Conservation (phyloP, 2,113 vertebrate species). For the Esox niger region DNA sequence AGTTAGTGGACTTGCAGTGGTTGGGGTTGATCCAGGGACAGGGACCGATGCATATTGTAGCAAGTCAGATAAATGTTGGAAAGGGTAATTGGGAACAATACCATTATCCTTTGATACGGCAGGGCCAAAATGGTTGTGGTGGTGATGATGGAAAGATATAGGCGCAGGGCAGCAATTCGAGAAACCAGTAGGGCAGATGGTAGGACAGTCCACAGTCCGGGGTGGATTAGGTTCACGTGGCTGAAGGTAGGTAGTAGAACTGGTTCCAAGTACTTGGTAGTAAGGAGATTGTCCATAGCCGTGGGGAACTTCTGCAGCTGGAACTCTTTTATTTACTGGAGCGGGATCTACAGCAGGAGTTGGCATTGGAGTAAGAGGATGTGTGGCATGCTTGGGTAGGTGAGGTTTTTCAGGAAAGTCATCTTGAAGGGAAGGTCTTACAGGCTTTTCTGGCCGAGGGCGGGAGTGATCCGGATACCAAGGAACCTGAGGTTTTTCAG, state of each 20-base stretch:
- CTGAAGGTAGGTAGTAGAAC: not conserved
- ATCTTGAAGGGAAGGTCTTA: not conserved
- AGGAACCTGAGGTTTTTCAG: not conserved
- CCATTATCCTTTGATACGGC: not conserved
- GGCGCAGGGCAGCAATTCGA: constrained; percentile 56
- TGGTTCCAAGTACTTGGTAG: too few relatives aligned
- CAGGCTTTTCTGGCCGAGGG: not conserved
- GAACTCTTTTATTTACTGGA: too few relatives aligned
- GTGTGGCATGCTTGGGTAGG: not conserved
- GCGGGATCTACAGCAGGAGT: too few relatives aligned
- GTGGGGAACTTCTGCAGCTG: too few relatives aligned
- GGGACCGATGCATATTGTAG: not conserved
- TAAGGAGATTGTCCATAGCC: too few relatives aligned
- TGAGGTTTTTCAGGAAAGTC: not conserved
- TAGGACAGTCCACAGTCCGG: constrained; percentile 32
- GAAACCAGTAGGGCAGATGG: constrained; percentile 38
- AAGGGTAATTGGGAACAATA: not conserved
- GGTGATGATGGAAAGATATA: constrained; percentile 58
- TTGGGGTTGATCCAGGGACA: not conserved
- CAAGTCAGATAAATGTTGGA: not conserved
- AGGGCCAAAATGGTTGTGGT: constrained; percentile 40
- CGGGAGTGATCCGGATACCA: not conserved
- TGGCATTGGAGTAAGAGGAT: not conserved
- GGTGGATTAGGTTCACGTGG: not conserved
- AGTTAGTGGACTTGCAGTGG: not conserved